Base-by-base conservation (phyloP, 2,888 invertebrate genomes). In the Cantharis lateralis region DNA sequence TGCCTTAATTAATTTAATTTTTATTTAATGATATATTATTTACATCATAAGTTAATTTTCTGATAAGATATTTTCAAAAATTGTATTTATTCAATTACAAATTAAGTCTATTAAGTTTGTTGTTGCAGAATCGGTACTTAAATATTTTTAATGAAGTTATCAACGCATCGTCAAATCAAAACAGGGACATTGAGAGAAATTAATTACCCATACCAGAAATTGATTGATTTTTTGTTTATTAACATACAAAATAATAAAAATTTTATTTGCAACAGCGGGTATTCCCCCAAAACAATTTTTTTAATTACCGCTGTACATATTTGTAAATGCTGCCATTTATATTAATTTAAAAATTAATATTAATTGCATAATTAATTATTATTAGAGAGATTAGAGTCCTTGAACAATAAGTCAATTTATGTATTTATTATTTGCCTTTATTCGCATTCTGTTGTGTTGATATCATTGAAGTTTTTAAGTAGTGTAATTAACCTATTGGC, bases 401-500 rank as follows among this genome's bases (percentile, higher is more conserved):
- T 68, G 68, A 15, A 68, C 73, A 61, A 68, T 72, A 64, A 64
- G 24, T 68, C 69, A 61, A 69, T 69, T 61, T 62, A 64, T 61
- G 66, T 61, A 72, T 72, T 66, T 66, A 66, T 66, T 66, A 66
- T 63, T 66, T 72, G 48, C 66, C 32, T 72, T 72, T 72, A 69
- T 73, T 69, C 73, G 73, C 73, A 73, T 73, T 73, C 73, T 73
- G 69, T 73, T 73, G 69, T 73, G 73, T 73, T 73, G 73, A 73
- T 73, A 73, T 73, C 73, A 73, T 73, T 62, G 73, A 11, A 62
- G 66, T 61, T 69, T 73, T 69, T 62, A 18, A 62, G 18, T 64
- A 48, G 68, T 77, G 70, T 73, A 79, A 79, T 79, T 77, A 79
- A 75, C 66, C 75, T 77, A 79, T 79, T 79, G 77, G 26, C 72